Percentiles rank a stretch among this genome's conserved stretches.
Conservation (phyloP, 2,888 invertebrate species). For the Cremastobaeus sp. region DNA sequence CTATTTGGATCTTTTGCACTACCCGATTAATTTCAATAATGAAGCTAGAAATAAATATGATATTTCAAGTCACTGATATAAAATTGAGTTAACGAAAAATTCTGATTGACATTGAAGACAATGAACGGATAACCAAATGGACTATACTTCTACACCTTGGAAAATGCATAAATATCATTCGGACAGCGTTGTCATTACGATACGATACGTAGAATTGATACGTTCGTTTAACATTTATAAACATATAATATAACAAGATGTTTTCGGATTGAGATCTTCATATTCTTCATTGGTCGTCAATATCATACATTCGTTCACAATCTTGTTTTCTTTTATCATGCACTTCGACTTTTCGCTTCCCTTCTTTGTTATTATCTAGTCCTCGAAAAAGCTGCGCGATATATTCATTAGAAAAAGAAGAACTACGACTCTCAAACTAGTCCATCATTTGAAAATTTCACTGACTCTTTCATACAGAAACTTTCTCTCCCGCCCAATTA, state of each 20-base stretch:
- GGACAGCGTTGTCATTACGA: too few relatives aligned
- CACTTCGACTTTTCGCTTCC: constrained; percentile 37
- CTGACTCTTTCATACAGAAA: constrained; percentile 59
- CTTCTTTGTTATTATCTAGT: constrained; percentile 34
- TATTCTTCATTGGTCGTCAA: constrained; percentile 41
- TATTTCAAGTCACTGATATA: too few relatives aligned
- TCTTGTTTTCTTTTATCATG: constrained; percentile 36
- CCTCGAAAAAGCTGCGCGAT: constrained; percentile 52
- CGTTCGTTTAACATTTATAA: constrained; percentile 23
- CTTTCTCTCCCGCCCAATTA: constrained; percentile 70
- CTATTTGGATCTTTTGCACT: too few relatives aligned
- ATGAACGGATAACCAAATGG: too few relatives aligned
- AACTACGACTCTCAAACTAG: constrained; percentile 59
- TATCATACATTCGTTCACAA: constrained; percentile 52
- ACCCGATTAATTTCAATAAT: too few relatives aligned
- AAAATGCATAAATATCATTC: too few relatives aligned
- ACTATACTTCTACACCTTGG: too few relatives aligned
- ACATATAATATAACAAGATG: constrained; percentile 36
- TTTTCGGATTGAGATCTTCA: constrained; percentile 31
- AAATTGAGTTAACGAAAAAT: too few relatives aligned
- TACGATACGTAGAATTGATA: constrained; percentile 1
- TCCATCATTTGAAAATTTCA: constrained; percentile 61
- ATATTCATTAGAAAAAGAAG: constrained; percentile 57
- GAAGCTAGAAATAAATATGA: too few relatives aligned
- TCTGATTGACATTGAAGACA: too few relatives aligned